Percentiles rank a stretch among this genome's conserved stretches.
Evolutionary conservation across 2,797 vertebrate genomes (phyloP).

Genomic region (Acanthornis magna): DNA sequence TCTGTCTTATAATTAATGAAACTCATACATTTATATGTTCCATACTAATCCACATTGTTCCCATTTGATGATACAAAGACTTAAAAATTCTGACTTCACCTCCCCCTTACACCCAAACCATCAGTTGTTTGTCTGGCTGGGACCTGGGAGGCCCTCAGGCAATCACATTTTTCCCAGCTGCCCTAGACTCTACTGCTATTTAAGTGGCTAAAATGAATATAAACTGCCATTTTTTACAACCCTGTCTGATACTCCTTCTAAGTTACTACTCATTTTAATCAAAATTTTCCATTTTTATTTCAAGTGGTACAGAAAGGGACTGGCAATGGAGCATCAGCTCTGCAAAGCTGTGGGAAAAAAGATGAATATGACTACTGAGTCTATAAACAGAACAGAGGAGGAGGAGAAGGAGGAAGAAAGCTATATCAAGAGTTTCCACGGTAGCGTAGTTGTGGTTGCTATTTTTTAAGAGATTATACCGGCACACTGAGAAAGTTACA

Average conservation of each 20-base stretch:
- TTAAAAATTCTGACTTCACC: background rate
- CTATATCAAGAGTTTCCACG: background rate
- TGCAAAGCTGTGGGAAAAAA: background rate
- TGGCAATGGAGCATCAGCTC: background rate
- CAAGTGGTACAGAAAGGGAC: background rate
- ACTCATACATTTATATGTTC: background rate
- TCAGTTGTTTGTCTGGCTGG: background rate
- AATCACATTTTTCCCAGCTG: background rate
- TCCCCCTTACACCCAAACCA: background rate
- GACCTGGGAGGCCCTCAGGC: background rate
- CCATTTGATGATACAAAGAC: background rate
- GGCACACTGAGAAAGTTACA: background rate
- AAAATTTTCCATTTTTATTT: background rate
- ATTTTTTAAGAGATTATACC: background rate
- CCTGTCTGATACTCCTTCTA: background rate
- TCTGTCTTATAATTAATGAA: conserved; percentile 45
- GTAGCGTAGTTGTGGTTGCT: background rate
- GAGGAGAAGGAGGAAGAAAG: background rate
- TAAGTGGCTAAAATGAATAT: background rate
- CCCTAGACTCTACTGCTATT: background rate
- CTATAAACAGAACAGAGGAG: background rate
- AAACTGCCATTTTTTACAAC: background rate
- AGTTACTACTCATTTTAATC: background rate
- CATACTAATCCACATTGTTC: conserved; percentile 8
- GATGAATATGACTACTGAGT: background rate